These are phyloP conservation scores for Tapirus terrestris DNA, from an alignment of 2,113 vertebrate species.

Conservation along the genomic window DNA sequence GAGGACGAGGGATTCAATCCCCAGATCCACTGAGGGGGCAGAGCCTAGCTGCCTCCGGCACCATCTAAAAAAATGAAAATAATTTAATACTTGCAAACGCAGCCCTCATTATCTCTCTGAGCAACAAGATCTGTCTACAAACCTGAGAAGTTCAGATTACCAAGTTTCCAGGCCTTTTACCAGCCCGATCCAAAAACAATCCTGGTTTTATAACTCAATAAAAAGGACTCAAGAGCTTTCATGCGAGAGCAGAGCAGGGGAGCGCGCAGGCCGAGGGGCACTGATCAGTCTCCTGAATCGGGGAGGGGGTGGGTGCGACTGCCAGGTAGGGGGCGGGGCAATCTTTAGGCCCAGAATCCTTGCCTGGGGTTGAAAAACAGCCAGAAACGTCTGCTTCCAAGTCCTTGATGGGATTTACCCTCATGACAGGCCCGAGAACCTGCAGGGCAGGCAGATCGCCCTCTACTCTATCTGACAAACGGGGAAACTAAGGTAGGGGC, in stretches of 20 bases:
- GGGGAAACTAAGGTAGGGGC: not conserved
- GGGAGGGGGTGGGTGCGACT: not conserved
- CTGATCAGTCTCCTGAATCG: not conserved
- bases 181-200: slow-evolving; percentile 76
- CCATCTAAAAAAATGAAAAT: slow-evolving; percentile 60
- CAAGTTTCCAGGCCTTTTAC: slow-evolving; percentile 75
- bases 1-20: accelerated
- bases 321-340: slow-evolving; percentile 50
- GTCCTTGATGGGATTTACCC: slow-evolving; percentile 32
- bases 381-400: not conserved
- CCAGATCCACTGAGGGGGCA: not conserved
- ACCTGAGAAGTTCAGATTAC: slow-evolving; percentile 74
- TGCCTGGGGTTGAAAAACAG: not conserved
- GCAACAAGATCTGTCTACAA: slow-evolving; percentile 68
- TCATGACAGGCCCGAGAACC: not conserved
- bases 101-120: slow-evolving; percentile 64
- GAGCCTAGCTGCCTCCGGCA: not conserved
- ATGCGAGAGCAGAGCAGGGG: slow-evolving; percentile 60
- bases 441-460: accelerated
- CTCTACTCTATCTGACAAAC: not conserved
- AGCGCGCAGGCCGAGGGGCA: not conserved
- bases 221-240: slow-evolving; percentile 76
- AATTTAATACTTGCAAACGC: slow-evolving; percentile 45
- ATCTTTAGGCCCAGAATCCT: not conserved
- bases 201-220: slow-evolving; percentile 82